Base-by-base conservation (phyloP, 1,140 invertebrate genomes). In the Drosophila seguyi region DNA sequence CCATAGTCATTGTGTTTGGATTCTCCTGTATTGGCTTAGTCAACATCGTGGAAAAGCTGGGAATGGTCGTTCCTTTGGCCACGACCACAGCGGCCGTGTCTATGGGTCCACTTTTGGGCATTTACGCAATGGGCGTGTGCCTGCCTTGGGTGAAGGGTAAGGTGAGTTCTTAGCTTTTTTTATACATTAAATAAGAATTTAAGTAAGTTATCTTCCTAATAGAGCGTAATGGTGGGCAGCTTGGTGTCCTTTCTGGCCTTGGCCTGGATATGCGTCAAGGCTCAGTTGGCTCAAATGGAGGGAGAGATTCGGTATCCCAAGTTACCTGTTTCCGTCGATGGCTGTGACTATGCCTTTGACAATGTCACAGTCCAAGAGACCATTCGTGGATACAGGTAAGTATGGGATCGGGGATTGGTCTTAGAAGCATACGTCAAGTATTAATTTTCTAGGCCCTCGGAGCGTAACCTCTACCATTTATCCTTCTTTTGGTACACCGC, bases 71-170 rank as follows among this genome's bases (percentile, higher is more conserved):
- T 29, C 96, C 96, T 91, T 85, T 96, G 42, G 94, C 95, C 0
- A 96, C 95, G 92, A 96, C 94, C 31, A 93, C 96, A 53, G 93
- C 94, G 44, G 94, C 95, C 0, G 95, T 96, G 52, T 95, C 95
- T 0, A 96, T 95, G 92, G 97, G 97, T 27, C 96, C 97, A 3
- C 95, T 97, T 7, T 93, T 98, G 6, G 97, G 96, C 4, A 94
- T 98, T 25, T 98, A 98, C 87, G 95, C 94, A 6, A 95, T 97
- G 93, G 97, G 97, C 6, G 95, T 98, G 73, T 93, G 97, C n/a
- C 94, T 97, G 81, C 97, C 97, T 0, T 97, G 96, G 96, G 94
- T 97, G 2, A 97, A 97, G 93, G 94, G 94, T 11, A 95, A 94
- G 91, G 97, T 92, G 65, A 95, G 56, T 13, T 25, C 1, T 7